Conservation (phyloP, 2,797 vertebrate genomes). For the Pteronotus mesoamericanus region DNA sequence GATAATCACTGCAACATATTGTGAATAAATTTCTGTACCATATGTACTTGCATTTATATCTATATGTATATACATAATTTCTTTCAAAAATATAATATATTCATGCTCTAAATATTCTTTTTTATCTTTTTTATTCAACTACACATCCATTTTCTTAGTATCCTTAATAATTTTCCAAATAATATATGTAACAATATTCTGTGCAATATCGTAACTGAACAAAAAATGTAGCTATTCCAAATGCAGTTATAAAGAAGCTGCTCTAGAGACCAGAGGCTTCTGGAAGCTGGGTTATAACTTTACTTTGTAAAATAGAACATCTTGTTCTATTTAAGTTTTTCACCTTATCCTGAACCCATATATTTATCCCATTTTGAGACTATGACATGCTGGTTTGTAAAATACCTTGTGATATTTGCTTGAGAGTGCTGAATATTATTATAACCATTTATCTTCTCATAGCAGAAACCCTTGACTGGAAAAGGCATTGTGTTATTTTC, state of each 20-base stretch:
- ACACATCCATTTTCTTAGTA: background rate
- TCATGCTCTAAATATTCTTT: background rate
- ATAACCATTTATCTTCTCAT: constrained; percentile 62
- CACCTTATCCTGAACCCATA: background rate
- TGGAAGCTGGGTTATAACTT: constrained; percentile 6
- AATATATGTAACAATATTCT: background rate
- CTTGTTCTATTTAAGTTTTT: constrained; percentile 40
- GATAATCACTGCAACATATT: background rate
- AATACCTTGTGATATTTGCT: constrained; percentile 46
- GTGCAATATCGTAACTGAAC: background rate
- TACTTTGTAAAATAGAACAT: constrained; percentile 21
- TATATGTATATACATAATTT: background rate
- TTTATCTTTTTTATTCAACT: background rate
- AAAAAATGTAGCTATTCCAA: background rate
- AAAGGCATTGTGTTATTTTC: constrained; percentile 62
- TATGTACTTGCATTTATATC: background rate
- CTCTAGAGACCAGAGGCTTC: background rate
- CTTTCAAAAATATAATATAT: background rate
- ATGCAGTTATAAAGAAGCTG: background rate
- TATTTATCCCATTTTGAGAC: constrained; percentile 50
- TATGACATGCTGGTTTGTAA: constrained; percentile 41
- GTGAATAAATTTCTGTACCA: background rate
- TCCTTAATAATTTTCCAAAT: background rate
- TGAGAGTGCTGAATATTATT: constrained; percentile 63
- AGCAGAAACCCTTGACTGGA: constrained; percentile 46